Conservation (phyloP, 2,888 invertebrate genomes). For the Patella ulyssiponensis region DNA sequence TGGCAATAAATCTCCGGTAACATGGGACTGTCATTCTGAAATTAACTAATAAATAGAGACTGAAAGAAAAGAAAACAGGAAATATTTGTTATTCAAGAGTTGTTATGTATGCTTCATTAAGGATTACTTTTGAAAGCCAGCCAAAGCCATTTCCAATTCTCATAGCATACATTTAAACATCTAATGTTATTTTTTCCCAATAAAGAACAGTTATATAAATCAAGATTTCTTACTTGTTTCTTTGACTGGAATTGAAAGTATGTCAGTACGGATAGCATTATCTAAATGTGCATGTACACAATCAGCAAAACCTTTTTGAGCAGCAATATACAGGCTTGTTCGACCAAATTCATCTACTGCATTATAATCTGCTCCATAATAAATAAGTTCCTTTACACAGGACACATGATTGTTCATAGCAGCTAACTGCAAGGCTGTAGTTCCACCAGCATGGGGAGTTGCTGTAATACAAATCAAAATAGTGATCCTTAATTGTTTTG, state of each 20-base stretch:
- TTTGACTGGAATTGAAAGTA: constrained; percentile 66
- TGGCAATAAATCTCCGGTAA: no score
- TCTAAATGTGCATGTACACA: constrained; percentile 65
- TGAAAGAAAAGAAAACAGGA: no score
- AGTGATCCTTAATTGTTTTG: no score
- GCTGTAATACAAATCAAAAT: constrained; percentile 43
- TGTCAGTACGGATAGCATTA: constrained; percentile 68
- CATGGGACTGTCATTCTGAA: no score
- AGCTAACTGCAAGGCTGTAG: constrained; percentile 69
- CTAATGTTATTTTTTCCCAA: no score
- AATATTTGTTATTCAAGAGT: no score
- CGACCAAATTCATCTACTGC: constrained; percentile 66
- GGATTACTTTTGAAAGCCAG: no score
- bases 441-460: constrained; percentile 66
- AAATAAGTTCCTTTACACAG: constrained; percentile 66
- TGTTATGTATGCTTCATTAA: no score
- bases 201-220: no score
- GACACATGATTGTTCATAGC: constrained; percentile 61
- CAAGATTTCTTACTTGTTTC: constrained; percentile 48
- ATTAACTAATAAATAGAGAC: no score
- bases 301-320: constrained; percentile 54
- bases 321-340: constrained; percentile 68
- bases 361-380: constrained; percentile 70
- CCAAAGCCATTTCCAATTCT: no score
- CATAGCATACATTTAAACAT: no score